phyloP scores from a whole-genome alignment of 2,888 invertebrate genomes.

The Ichneumoninae sp. region DNA sequence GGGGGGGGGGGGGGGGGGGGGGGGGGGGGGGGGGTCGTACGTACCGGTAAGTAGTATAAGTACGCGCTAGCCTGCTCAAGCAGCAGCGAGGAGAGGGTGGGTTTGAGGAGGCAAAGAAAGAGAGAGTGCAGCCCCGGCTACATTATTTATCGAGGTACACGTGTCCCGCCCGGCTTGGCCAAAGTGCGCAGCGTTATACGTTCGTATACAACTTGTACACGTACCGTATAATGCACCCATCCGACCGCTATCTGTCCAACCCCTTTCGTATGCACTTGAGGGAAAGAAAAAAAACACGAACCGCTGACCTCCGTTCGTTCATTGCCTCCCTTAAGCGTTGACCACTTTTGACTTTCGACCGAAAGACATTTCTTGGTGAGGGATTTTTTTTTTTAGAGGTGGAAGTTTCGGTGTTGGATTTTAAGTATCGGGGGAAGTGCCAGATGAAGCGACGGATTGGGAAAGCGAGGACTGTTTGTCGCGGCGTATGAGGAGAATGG shows the following conservation, averaged over 20 bases:
- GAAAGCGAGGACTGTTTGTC: too few species aligned
- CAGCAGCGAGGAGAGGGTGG: slow-evolving; percentile 33
- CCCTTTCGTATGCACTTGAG: slow-evolving; percentile 11
- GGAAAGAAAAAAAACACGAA: slow-evolving; percentile 8
- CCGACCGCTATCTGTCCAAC: slow-evolving; percentile 7
- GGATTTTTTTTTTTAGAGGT: not conserved
- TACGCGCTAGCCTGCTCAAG: slow-evolving; percentile 53
- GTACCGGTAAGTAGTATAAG: slow-evolving; percentile 53
- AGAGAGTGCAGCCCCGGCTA: slow-evolving; percentile 65
- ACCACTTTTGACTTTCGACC: slow-evolving; percentile 24
- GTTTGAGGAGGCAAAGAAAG: slow-evolving; percentile 52
- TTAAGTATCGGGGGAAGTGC: too few species aligned
- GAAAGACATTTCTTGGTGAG: not conserved
- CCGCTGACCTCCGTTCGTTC: slow-evolving; percentile 49
- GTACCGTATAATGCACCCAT: slow-evolving; percentile 28
- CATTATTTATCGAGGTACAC: slow-evolving; percentile 83
- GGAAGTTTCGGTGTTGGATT: not conserved
- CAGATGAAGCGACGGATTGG: too few species aligned
- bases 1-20: slow-evolving; percentile 3
- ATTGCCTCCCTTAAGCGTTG: slow-evolving; percentile 9
- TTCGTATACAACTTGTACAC: slow-evolving; percentile 59
- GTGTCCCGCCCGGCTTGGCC: slow-evolving; percentile 81
- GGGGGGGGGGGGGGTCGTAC: not conserved
- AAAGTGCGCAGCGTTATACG: slow-evolving; percentile 68
- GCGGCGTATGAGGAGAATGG: too few species aligned